Base-by-base conservation (phyloP, 1,140 invertebrate species). In the Drosophila serrata region DNA sequence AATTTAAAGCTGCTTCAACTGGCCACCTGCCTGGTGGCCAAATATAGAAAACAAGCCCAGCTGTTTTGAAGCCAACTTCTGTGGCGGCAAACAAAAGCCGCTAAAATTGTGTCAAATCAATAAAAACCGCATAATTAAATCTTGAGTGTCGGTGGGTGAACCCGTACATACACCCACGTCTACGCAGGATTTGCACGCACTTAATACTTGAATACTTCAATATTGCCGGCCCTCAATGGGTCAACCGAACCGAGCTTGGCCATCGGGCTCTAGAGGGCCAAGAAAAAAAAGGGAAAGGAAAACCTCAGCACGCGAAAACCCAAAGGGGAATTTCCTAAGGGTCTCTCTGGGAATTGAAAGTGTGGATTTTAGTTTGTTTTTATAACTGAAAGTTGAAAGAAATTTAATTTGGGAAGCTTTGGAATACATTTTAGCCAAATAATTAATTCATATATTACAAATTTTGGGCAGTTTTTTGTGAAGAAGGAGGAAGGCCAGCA, bases 61-160 rank as follows among this genome's bases (percentile, higher is more conserved):
- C 75, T 67, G 74, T 58, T 70, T 53, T 55, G 12, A 46, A 45
- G 42, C 40, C 19, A 56, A 42, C 43, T n/a, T 29, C 56, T 49
- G 27, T 31, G 51, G 43, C 56, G 57, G 51, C 51, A 37, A 39
- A 31, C 33, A 76, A 75, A 85, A 87, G 64, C 74, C 65, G 60
- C 76, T 79, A 77, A 68, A 91, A 91, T 90, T 91, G 90, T 91
- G 90, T 91, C 90, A 91, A 91, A 91, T 91, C 90, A 76, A 91
- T 91, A 91, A 86, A 82, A 82, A 68, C 68, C 75, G 90, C 90
- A 90, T 91, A 91, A 90, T 91, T 91, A 86, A 91, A 91, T 91
- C 84, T 81, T 57, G 58, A 31, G 70, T 74, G 67, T 37, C 48
- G 40, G 64, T 75, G 69, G 72, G 60, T 53, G 49, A 53, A 33